phyloP scores from a whole-genome alignment of 2,797 vertebrate species.

The Anas bahamensis region DNA sequence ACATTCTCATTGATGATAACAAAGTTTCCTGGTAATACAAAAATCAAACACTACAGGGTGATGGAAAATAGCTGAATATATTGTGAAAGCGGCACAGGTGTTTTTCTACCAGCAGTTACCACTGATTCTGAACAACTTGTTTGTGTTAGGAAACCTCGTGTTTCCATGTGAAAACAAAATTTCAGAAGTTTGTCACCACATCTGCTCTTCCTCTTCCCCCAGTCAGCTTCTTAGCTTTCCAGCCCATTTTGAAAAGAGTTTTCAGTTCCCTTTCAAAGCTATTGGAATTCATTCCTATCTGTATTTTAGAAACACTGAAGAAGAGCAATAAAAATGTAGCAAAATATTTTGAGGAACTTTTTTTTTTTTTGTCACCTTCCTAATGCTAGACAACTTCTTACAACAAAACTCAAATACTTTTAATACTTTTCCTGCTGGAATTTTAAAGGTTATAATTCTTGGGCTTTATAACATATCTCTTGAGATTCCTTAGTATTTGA shows the following conservation, averaged over 20 bases:
- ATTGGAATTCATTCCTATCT: background rate
- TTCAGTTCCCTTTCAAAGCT: background rate
- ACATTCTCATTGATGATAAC: background rate
- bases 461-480: background rate
- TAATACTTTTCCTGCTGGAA: background rate
- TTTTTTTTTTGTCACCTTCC: background rate
- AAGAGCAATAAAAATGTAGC: background rate
- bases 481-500: background rate
- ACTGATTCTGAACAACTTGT: background rate
- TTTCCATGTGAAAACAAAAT: background rate
- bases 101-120: background rate
- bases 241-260: background rate
- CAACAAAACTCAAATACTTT: background rate
- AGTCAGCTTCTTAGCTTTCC: background rate
- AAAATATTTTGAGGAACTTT: background rate
- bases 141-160: background rate
- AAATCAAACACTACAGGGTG: background rate
- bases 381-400: background rate
- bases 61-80: background rate
- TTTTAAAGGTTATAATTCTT: background rate
- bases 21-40: slow-evolving; percentile 20
- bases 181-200: background rate
- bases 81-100: background rate
- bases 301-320: background rate
- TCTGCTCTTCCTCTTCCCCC: background rate